Base-by-base conservation (phyloP, 1,140 invertebrate genomes). In the Sinella curviseta region DNA sequence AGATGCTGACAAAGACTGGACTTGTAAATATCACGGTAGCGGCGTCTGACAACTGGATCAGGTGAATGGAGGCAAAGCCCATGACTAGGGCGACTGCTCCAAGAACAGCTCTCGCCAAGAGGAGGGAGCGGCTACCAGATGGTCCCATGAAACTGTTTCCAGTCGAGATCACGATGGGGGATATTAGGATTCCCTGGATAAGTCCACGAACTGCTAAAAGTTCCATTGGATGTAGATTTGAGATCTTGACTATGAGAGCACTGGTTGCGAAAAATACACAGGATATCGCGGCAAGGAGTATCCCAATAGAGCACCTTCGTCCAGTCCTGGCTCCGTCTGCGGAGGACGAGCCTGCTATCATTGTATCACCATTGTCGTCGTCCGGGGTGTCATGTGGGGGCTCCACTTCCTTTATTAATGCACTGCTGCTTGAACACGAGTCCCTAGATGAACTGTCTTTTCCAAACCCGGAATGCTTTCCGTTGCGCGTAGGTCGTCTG, bases 21-120 rank as follows among this genome's bases (percentile, higher is more conserved):
- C 94, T 93, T 57, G 94, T 95, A 87, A 97, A 96, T 17, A 97
- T 94, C 76, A 97, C 94, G 3, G 96, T 94, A 4, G 94, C 94
- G 54, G 95, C 81, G 65, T 83, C 83, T 16, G 81, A 80, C 28
- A 83, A 36, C 0, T 80, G 81, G 35, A 83, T 83, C 30, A 81
- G 57, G 24, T 82, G 81, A 54, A 83, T 83, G 0, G 83, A 74
- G 20, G 79, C 79, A 54, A 83, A 83, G 2, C 80, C 76, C 83
- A 83, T 83, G 30, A 83, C 65, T 17, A 83, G 48, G 0, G 78
- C 67, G 4, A 82, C 79, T 16, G 83, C 77, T 1, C 83, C 83
- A 0, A 83, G 30, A 2, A 82, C 77, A 3, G 81, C 83, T 34
- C 83, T 31, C 0, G 81, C 77, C 0, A 83, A 57, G 16, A 83